Evolutionary conservation across 2,113 vertebrate genomes (phyloP).

Genomic region (Sinocyclocheilus grahami): DNA sequence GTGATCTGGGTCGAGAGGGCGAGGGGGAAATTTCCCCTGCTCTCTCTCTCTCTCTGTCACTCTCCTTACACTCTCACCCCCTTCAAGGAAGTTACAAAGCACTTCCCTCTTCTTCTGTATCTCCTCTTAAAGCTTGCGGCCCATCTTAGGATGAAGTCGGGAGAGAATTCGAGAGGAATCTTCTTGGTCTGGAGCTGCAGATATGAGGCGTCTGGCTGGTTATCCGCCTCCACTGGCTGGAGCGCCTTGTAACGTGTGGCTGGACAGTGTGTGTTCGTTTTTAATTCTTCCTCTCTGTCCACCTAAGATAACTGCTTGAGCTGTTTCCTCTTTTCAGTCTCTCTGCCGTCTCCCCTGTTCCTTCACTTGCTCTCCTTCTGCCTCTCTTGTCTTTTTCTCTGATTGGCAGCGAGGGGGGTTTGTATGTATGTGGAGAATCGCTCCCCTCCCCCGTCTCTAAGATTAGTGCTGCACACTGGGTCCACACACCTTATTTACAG

Average conservation of each 20-base stretch:
- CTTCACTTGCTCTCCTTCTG: slow-evolving; percentile 34
- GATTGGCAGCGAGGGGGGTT: slow-evolving; percentile 27
- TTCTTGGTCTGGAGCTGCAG: slow-evolving; percentile 35
- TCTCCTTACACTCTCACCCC: slow-evolving; percentile 13
- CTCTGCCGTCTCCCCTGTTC: slow-evolving; percentile 9
- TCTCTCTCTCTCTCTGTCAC: slow-evolving; percentile 58
- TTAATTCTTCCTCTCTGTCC: slow-evolving; percentile 25
- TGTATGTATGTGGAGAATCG: slow-evolving; percentile 38
- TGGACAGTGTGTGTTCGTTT: slow-evolving; percentile 10
- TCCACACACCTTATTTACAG: slow-evolving; percentile 58
- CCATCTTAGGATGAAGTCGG: slow-evolving; percentile 15
- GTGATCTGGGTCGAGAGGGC: slow-evolving; percentile 59
- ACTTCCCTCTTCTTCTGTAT: slow-evolving; percentile 30
- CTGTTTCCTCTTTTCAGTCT: slow-evolving; percentile 36
- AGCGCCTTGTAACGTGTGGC: slow-evolving; percentile 5
- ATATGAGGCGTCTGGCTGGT: slow-evolving; percentile 31
- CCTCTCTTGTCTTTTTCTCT: slow-evolving; percentile 30
- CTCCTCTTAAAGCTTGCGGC: background rate
- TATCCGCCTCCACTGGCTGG: slow-evolving; percentile 34
- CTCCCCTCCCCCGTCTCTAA: slow-evolving; percentile 55
- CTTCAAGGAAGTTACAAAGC: slow-evolving; percentile 25
- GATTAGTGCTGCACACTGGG: slow-evolving; percentile 52
- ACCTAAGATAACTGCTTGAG: slow-evolving; percentile 22
- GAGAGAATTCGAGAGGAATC: slow-evolving; percentile 10
- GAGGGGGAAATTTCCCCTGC: slow-evolving; percentile 49